These are phyloP conservation scores for Styela clava DNA, from an alignment of 23 tunicate genomes.

Conservation along the genomic window DNA sequence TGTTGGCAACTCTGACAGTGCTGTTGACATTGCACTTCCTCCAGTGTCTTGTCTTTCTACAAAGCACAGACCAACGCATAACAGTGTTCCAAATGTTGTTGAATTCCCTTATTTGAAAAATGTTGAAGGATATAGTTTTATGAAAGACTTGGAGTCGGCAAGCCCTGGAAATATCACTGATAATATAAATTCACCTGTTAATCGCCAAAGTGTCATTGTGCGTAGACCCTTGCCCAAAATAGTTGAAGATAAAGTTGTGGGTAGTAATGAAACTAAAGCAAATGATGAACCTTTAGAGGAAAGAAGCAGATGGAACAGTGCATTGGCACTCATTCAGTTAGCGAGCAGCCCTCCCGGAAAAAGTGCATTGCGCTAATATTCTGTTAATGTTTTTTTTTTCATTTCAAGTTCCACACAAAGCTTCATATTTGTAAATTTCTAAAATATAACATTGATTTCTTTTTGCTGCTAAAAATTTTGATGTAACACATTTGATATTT, in stretches of 20 bases:
- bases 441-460: too few species aligned
- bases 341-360: conserved; percentile 80
- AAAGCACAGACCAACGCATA: too few species aligned
- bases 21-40: background rate
- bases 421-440: background rate
- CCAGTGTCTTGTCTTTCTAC: background rate
- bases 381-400: background rate
- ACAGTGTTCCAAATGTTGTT: background rate
- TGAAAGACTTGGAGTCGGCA: conserved; percentile 42
- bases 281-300: background rate
- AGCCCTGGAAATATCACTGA: conserved; percentile 1
- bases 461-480: too few species aligned
- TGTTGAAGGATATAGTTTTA: conserved; percentile 35
- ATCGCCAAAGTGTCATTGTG: conserved; percentile 25
- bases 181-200: background rate
- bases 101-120: background rate
- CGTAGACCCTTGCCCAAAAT: conserved; percentile 4
- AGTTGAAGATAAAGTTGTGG: background rate
- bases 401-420: background rate
- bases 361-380: conserved; percentile 12
- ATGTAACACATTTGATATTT: too few species aligned
- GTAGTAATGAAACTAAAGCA: background rate
- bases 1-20: background rate
- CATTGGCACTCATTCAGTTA: conserved; percentile 76
- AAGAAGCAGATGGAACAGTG: conserved; percentile 66